phyloP scores from a whole-genome alignment of 2,113 vertebrate species.

The Polypterus bichir region DNA sequence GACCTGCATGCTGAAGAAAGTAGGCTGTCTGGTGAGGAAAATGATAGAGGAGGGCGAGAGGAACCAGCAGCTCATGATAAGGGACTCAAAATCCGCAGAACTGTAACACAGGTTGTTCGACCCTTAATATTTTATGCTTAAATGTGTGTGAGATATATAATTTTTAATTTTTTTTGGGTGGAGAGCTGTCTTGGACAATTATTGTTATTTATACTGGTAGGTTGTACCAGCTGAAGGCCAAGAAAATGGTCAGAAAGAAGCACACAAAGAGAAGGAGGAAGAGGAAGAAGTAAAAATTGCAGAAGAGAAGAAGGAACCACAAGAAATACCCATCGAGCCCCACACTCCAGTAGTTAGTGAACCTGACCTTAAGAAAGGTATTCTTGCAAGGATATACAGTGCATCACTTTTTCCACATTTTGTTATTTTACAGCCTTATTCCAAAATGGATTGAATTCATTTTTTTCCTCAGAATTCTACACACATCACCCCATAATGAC shows the following conservation, averaged over 20 bases:
- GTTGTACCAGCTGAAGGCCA: conserved; percentile 64
- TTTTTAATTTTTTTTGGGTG: not conserved
- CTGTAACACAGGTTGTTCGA: conserved; percentile 67
- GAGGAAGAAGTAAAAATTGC: conserved; percentile 39
- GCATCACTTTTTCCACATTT: too few species aligned
- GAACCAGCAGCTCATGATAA: conserved; percentile 57
- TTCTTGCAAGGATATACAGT: too few species aligned
- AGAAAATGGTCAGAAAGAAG: conserved; percentile 67
- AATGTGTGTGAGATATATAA: not conserved
- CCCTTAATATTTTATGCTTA: too few species aligned
- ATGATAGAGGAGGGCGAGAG: conserved; percentile 43
- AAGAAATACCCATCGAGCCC: conserved; percentile 47
- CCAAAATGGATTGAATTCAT: too few species aligned
- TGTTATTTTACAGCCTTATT: too few species aligned
- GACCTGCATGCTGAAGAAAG: conserved; percentile 78
- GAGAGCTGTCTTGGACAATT: not conserved
- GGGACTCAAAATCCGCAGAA: conserved; percentile 77
- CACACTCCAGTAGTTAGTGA: conserved; percentile 42
- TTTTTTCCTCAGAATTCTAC: too few species aligned
- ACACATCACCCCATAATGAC: too few species aligned
- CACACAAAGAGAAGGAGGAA: conserved; percentile 49
- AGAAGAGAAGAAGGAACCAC: conserved; percentile 36
- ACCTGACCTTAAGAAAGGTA: conserved; percentile 62
- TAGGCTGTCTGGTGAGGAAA: conserved; percentile 70
- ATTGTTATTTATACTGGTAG: conserved; percentile 26